These are phyloP conservation scores for Microcebus tavaratra DNA, from an alignment of 2,113 vertebrate species.

Conservation along the genomic window DNA sequence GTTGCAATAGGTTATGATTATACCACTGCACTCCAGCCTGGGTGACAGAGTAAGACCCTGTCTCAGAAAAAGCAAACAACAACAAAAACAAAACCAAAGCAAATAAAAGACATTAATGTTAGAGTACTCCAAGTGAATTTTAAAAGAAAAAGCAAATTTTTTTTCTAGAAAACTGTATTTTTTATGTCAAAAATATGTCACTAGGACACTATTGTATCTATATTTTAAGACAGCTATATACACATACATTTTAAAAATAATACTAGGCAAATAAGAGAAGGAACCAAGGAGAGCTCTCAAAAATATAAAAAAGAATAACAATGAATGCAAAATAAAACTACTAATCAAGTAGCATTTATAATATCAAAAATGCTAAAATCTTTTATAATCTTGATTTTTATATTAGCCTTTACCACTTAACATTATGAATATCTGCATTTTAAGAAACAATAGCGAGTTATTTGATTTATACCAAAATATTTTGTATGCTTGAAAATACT, in stretches of 20 bases:
- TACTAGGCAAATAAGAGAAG: constrained; percentile 15
- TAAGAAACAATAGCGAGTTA: constrained; percentile 41
- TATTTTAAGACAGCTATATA: not conserved
- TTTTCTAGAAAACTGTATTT: not conserved
- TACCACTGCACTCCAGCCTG: too few species aligned
- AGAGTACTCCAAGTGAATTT: not conserved
- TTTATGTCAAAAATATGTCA: not conserved
- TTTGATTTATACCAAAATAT: not conserved
- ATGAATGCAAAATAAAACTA: constrained; percentile 49
- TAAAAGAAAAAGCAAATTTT: not conserved
- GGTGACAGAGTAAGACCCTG: too few species aligned
- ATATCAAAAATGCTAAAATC: constrained; percentile 38
- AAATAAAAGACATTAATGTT: not conserved
- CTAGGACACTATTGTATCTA: not conserved
- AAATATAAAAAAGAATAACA: constrained; percentile 60
- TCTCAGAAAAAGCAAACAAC: too few species aligned
- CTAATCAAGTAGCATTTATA: constrained; percentile 63
- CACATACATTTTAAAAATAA: not conserved
- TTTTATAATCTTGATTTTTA: constrained; percentile 58
- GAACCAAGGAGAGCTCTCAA: constrained; percentile 56
- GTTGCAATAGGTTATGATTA: too few species aligned
- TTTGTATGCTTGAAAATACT: not conserved
- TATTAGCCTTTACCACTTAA: constrained; percentile 29
- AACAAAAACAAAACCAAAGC: not conserved
- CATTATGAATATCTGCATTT: constrained; percentile 20